A percentile compares a stretch with the other conserved stretches of the same genome.
phyloP scores from a whole-genome alignment of 2,113 vertebrate species.

The Cyprinodon brontotheroides region DNA sequence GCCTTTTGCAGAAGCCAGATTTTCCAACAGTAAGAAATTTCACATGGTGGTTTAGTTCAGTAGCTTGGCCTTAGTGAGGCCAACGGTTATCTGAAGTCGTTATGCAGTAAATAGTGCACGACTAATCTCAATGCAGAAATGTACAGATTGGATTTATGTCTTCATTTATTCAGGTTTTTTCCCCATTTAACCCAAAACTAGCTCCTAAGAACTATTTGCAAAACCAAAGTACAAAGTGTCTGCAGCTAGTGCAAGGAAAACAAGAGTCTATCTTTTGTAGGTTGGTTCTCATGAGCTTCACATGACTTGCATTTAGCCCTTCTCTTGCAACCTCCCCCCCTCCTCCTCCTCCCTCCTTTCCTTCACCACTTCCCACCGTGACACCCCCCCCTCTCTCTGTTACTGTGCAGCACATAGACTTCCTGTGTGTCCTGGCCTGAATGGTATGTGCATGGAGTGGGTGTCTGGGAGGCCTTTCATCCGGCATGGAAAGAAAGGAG shows the following conservation, averaged over 20 bases:
- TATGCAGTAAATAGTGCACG: not conserved
- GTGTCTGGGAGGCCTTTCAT: slow-evolving; percentile 83
- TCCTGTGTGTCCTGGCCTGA: slow-evolving; percentile 83
- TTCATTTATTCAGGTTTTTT: not conserved
- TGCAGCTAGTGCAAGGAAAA: slow-evolving; percentile 43
- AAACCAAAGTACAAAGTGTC: slow-evolving; percentile 15
- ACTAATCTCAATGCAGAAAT: not conserved
- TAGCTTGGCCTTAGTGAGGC: not conserved
- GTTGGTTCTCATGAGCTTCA: slow-evolving; percentile 80
- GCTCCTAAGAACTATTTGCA: not conserved
- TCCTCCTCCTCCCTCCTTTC: slow-evolving; percentile 16
- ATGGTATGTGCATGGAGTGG: slow-evolving; percentile 83
- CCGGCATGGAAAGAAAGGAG: slow-evolving; percentile 76
- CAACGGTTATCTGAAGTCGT: not conserved
- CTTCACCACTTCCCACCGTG: not conserved
- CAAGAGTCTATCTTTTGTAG: slow-evolving; percentile 67
- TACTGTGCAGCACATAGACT: slow-evolving; percentile 77
- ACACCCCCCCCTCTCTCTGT: not conserved
- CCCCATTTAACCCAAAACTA: not conserved
- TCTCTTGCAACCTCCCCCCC: slow-evolving; percentile 1
- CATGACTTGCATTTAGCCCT: slow-evolving; percentile 77
- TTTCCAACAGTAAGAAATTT: slow-evolving; percentile 30
- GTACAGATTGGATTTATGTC: slow-evolving; percentile 1
- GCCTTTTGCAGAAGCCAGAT: slow-evolving; percentile 35
- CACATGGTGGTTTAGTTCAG: slow-evolving; percentile 4